Percentiles rank a stretch among this genome's conserved stretches.
These are phyloP conservation scores for Choloepus hoffmanni DNA, from an alignment of 2,113 vertebrate genomes.

Conservation along the genomic window DNA sequence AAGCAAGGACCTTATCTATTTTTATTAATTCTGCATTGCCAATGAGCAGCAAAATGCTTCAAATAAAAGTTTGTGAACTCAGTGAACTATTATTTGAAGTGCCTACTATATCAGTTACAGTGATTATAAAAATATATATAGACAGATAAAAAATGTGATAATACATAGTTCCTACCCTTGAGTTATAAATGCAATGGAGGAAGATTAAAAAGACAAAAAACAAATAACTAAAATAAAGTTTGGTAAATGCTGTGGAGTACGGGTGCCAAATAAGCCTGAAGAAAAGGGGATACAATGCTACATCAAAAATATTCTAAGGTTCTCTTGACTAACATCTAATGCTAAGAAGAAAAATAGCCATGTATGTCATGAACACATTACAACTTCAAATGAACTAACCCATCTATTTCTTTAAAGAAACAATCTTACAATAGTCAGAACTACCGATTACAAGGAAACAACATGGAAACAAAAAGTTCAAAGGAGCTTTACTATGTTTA, in stretches of 20 bases:
- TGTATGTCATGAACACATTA: constrained; percentile 38
- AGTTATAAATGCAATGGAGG: neutral
- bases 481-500: constrained; percentile 71
- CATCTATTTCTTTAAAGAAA: constrained; percentile 72
- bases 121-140: neutral
- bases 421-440: constrained; percentile 63
- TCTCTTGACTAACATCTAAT: constrained; percentile 29
- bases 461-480: constrained; percentile 63
- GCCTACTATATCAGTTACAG: neutral
- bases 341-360: neutral
- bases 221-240: neutral
- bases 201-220: neutral
- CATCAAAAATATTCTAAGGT: neutral
- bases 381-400: constrained; percentile 43
- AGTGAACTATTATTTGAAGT: neutral
- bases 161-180: neutral
- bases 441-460: constrained; percentile 68
- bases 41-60: neutral
- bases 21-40: neutral
- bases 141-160: neutral
- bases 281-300: neutral
- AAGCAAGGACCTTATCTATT: neutral
- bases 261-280: neutral
- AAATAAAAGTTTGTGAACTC: neutral
- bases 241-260: neutral